Evolutionary conservation across 2,797 vertebrate species (phyloP).

Genomic region (Okamejei kenojei): DNA sequence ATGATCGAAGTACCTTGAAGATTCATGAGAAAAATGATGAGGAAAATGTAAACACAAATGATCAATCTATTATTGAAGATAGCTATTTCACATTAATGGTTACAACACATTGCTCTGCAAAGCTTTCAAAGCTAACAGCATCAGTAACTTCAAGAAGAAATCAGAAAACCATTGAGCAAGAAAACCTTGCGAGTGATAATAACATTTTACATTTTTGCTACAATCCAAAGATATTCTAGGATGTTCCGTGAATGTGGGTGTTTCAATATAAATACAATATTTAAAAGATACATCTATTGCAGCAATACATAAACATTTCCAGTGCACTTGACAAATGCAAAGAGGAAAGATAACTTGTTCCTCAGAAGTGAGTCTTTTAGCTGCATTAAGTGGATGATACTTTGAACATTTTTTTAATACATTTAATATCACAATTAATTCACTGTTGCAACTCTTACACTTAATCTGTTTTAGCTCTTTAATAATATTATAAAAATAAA

Average conservation of each 20-base stretch:
- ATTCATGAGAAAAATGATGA: not conserved
- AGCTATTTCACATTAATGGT: not conserved
- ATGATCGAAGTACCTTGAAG: not conserved
- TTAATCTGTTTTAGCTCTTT: not conserved
- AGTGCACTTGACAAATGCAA: not conserved
- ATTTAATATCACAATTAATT: not conserved
- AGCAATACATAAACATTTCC: not conserved
- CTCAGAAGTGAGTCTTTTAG: not conserved
- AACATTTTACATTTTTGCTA: not conserved
- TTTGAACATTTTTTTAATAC: not conserved
- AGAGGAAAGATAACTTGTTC: not conserved
- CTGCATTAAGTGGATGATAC: not conserved
- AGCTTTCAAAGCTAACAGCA: not conserved
- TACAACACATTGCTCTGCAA: not conserved
- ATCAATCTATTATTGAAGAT: not conserved
- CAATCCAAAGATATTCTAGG: not conserved
- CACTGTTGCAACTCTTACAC: not conserved
- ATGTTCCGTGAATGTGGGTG: not conserved
- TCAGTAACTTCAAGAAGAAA: not conserved
- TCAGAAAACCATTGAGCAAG: not conserved
- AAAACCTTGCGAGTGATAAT: not conserved
- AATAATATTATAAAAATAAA: not conserved
- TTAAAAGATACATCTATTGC: not conserved
- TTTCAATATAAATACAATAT: not conserved
- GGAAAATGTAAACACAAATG: not conserved